phyloP scores from a whole-genome alignment of 2,113 vertebrate genomes.

The Macroglossus sobrinus region DNA sequence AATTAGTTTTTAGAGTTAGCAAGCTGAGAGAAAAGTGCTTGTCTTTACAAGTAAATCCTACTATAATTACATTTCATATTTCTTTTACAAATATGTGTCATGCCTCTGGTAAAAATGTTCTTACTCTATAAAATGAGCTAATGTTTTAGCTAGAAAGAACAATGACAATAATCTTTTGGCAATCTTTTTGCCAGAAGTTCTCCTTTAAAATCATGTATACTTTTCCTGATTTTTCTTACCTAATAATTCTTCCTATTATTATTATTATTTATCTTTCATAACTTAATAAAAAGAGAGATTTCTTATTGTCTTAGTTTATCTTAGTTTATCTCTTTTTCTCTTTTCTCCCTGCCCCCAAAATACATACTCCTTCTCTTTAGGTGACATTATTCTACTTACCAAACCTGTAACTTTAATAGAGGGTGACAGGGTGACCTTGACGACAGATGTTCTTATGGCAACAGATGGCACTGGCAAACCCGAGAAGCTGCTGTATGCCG shows the following conservation, averaged over 20 bases:
- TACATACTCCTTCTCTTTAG: conserved; percentile 76
- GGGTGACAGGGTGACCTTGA: conserved; percentile 94
- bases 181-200: conserved; percentile 35
- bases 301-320: conserved; percentile 3
- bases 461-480: conserved; percentile 90
- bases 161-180: conserved; percentile 47
- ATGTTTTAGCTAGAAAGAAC: conserved; percentile 35
- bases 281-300: background rate
- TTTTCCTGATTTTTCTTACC: conserved; percentile 4
- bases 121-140: conserved; percentile 22
- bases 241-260: background rate
- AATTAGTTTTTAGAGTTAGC: conserved; percentile 4
- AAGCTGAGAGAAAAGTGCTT: background rate
- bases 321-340: background rate
- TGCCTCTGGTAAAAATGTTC: conserved; percentile 26
- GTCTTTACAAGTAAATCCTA: conserved; percentile 14
- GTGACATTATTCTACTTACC: conserved; percentile 90
- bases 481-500: conserved; percentile 90
- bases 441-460: conserved; percentile 93
- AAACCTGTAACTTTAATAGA: conserved; percentile 91
- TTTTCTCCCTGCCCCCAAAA: background rate
- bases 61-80: conserved; percentile 12
- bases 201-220: conserved; percentile 12
- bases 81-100: conserved; percentile 48
- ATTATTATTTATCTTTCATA: background rate